Conservation (phyloP, 92 coral and sea anemone species). For the Parazoanthus swiftii region DNA sequence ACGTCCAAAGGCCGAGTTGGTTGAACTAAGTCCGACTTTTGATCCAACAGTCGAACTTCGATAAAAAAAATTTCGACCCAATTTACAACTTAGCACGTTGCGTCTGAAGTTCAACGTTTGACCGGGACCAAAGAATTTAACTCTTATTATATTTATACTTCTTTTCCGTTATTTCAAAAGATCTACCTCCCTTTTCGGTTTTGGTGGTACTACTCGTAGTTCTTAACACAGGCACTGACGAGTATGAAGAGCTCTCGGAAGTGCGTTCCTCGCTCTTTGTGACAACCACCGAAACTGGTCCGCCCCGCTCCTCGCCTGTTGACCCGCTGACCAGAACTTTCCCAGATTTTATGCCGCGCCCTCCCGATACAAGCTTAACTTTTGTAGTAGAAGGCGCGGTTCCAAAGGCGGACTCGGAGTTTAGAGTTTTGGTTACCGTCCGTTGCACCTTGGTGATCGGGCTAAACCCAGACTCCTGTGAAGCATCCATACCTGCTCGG, state of each 20-base stretch:
- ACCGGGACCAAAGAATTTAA: too few species aligned
- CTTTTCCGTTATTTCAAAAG: too few species aligned
- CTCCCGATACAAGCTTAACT: not conserved
- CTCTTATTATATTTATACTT: too few species aligned
- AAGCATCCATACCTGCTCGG: not conserved
- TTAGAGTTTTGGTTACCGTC: slow-evolving; percentile 17
- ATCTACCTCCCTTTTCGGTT: too few species aligned
- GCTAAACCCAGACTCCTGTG: slow-evolving; percentile 11
- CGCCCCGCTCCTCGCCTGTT: not conserved
- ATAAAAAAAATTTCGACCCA: too few species aligned
- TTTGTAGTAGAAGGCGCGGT: slow-evolving; percentile 5
- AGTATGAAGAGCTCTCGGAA: not conserved
- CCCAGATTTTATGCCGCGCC: not conserved
- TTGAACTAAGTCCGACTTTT: too few species aligned
- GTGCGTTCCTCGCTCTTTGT: not conserved
- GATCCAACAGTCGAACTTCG: too few species aligned
- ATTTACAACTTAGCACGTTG: too few species aligned
- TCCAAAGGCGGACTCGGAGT: slow-evolving; percentile 22
- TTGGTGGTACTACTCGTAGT: too few species aligned
- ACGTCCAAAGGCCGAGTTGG: too few species aligned
- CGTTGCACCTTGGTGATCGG: slow-evolving; percentile 25
- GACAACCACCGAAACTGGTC: not conserved
- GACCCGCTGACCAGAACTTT: not conserved
- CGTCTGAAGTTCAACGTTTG: too few species aligned
- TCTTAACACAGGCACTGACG: too few species aligned